Conservation (phyloP, 92 coral and sea anemone genomes). For the Parazoanthus swiftii region DNA sequence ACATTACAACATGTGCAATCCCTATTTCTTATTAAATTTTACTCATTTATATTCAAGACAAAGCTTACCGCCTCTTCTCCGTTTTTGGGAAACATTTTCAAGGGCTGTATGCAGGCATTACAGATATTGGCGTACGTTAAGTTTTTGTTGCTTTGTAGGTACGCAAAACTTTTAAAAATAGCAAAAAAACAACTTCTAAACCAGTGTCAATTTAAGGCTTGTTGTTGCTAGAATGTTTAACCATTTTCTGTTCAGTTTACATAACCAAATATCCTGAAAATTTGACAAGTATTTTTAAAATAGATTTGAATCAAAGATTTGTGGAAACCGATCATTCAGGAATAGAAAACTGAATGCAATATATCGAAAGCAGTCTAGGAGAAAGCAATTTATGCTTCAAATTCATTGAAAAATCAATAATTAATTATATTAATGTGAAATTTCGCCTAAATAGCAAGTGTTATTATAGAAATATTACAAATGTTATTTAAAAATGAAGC, state of each 20-base stretch:
- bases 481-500: neutral
- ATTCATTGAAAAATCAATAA: too few relatives aligned
- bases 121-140: neutral
- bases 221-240: too few relatives aligned
- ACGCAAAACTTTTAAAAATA: neutral
- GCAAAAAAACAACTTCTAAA: too few relatives aligned
- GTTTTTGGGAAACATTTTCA: neutral
- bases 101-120: neutral
- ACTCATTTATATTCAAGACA: conserved; percentile 16
- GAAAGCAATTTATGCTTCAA: neutral
- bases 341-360: too few relatives aligned
- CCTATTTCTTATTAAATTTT: conserved; percentile 33
- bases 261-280: neutral
- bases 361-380: neutral
- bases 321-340: neutral
- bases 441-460: neutral
- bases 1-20: conserved; percentile 4
- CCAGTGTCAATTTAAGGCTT: neutral
- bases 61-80: neutral
- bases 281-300: neutral
- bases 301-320: neutral
- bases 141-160: neutral
- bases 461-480: too few relatives aligned
- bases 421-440: too few relatives aligned
- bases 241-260: neutral